Evolutionary conservation across 2,888 invertebrate species (phyloP), one percentile per base, ranked within the genome.

Genomic region (Sarcophaga subvicina): DNA sequence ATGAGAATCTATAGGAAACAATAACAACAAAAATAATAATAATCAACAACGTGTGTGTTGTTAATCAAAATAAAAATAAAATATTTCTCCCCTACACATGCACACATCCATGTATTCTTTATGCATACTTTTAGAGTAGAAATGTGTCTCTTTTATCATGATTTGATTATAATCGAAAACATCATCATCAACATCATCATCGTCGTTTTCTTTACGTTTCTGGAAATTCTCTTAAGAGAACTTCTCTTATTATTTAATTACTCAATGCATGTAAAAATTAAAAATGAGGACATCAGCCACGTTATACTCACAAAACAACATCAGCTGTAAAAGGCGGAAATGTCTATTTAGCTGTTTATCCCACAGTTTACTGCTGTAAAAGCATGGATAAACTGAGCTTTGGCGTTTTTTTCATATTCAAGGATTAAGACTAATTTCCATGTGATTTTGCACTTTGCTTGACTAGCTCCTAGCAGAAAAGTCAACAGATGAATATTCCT

Each of bases 161-260:
- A 64, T 64, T 70, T 76, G 64, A 45, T 80, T 76, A 66, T 60
- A 75, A 66, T 80, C 54, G 5, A 54, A 14, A 54, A 54, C 54
- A 54, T 54, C 54, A 54, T 54, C 17, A 54, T 49, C 3, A 49
- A 2, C 70, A 80, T 84, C 80, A 64, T 69, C 37, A 67, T 8
- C 12, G 10, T 17, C 6, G 62, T 37, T 59, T 37, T 60, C n/a
- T 22, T 45, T 22, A 64, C 22, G 22, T 22, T 14, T 17, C 17
- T 45, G 0, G 11, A 14, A 12, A n/a, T 71, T 84, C 76, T 80
- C 76, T 85, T 77, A 66, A 80, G 27, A 66, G 66, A 77, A 72
- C 49, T 85, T 85, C 84, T 85, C 84, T 85, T 85, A 80, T 70
- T 54, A 73, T 47, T 70, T 62, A 27, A 73, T 45, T 75, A 37